phyloP scores from a whole-genome alignment of 2,113 vertebrate species.

The Xenopus borealis region DNA sequence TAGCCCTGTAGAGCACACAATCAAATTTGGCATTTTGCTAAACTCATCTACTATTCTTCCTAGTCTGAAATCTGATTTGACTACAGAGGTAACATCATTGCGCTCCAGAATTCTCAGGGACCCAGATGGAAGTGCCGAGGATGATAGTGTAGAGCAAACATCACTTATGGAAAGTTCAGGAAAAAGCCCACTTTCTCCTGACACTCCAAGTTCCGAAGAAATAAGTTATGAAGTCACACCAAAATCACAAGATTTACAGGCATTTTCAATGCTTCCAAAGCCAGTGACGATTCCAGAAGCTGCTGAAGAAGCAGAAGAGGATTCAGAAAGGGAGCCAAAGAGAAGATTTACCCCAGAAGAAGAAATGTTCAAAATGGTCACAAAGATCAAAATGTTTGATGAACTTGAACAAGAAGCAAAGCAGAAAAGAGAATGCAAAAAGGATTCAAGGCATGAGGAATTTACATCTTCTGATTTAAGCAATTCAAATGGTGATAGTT shows the following conservation, averaged over 20 bases:
- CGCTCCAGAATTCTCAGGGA: conserved; percentile 84
- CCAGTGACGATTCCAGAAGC: conserved; percentile 84
- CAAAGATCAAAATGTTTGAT: conserved; percentile 95
- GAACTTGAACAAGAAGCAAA: conserved; percentile 92
- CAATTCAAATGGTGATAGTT: conserved; percentile 27
- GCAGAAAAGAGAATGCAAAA: conserved; percentile 79
- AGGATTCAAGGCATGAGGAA: conserved; percentile 68
- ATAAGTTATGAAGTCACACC: conserved; percentile 95
- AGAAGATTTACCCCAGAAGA: conserved; percentile 91
- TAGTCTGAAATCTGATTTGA: conserved; percentile 73
- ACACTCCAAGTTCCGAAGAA: conserved; percentile 94
- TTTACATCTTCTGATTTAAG: conserved; percentile 50
- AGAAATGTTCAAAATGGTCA: conserved; percentile 98
- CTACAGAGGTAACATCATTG: conserved; percentile 71
- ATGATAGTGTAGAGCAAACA: conserved; percentile 92
- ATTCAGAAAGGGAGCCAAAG: conserved; percentile 72
- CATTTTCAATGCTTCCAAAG: conserved; percentile 69
- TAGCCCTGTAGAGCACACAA: conserved; percentile 80
- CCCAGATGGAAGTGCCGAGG: conserved; percentile 85
- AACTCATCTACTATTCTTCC: conserved; percentile 65
- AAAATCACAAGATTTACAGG: conserved; percentile 72
- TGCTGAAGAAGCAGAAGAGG: conserved; percentile 72
- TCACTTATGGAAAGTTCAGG: conserved; percentile 95
- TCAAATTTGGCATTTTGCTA: conserved; percentile 59
- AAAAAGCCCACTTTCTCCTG: conserved; percentile 90